phyloP scores from a whole-genome alignment of 2,888 invertebrate species.

The Diachrysia chrysitis region DNA sequence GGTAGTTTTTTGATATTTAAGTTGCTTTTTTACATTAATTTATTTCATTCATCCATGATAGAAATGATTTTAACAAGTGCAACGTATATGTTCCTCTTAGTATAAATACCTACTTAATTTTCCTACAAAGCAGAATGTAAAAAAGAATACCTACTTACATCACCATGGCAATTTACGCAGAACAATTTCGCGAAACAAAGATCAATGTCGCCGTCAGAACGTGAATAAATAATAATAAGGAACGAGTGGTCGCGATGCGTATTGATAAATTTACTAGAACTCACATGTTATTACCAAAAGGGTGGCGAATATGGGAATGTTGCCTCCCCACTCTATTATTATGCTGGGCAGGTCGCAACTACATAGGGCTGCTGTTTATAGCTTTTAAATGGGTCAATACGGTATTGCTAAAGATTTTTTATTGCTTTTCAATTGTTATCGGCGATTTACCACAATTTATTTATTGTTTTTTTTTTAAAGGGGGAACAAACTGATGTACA shows the following conservation, averaged over 20 bases:
- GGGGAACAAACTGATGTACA: no score
- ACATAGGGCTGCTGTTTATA: slow-evolving; percentile 74
- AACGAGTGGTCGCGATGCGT: slow-evolving; percentile 76
- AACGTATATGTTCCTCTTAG: no score
- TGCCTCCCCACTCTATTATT: slow-evolving; percentile 84
- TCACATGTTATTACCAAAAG: slow-evolving; percentile 87
- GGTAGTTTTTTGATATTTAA: no score
- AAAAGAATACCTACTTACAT: not conserved
- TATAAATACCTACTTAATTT: no score
- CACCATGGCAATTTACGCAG: not conserved
- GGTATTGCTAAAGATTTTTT: not conserved
- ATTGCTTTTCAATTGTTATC: slow-evolving; percentile 1
- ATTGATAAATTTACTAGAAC: slow-evolving; percentile 87
- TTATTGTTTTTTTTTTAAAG: not conserved
- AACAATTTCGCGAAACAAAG: slow-evolving; percentile 56
- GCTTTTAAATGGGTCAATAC: slow-evolving; percentile 19
- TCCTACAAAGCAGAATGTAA: not conserved
- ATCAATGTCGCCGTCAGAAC: slow-evolving; percentile 77
- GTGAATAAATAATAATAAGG: slow-evolving; percentile 84
- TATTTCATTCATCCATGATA: no score
- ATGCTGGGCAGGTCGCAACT: slow-evolving; percentile 85
- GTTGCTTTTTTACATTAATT: no score
- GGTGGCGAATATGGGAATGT: slow-evolving; percentile 73
- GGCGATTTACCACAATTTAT: not conserved
- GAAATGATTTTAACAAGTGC: no score